These are phyloP conservation scores for Augiades crinisus DNA, from an alignment of 2,888 invertebrate genomes.

Conservation along the genomic window DNA sequence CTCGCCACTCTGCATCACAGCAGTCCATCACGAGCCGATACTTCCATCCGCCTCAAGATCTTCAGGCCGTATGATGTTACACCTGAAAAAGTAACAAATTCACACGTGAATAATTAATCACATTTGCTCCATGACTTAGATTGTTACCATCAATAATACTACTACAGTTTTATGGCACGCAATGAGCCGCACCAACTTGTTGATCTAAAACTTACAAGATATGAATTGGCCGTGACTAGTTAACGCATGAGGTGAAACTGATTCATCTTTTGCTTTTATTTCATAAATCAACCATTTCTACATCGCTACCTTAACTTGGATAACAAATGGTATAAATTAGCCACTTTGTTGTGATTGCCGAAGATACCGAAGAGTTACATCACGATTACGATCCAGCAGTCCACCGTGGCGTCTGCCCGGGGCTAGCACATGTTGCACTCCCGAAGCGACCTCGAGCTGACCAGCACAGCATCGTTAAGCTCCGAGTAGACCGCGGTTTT, in stretches of 20 bases:
- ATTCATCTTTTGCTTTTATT: too few species aligned
- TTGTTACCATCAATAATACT: too few species aligned
- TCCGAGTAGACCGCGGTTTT: constrained; percentile 94
- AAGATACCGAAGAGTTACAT: background rate
- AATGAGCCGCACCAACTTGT: too few species aligned
- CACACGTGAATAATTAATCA: background rate
- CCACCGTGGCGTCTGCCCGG: constrained; percentile 93
- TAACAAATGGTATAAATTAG: too few species aligned
- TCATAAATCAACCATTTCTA: too few species aligned
- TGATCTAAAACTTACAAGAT: too few species aligned
- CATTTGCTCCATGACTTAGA: too few species aligned
- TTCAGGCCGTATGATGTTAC: constrained; percentile 94
- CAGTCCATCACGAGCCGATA: constrained; percentile 86
- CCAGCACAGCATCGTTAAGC: constrained; percentile 96
- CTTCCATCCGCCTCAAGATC: constrained; percentile 84
- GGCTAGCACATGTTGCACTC: constrained; percentile 97
- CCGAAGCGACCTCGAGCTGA: constrained; percentile 92
- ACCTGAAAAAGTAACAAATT: constrained; percentile 69
- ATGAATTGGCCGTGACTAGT: too few species aligned
- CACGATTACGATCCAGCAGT: constrained; percentile 94
- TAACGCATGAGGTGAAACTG: too few species aligned
- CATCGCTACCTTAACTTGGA: too few species aligned
- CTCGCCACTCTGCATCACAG: constrained; percentile 94
- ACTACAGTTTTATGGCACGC: too few species aligned
- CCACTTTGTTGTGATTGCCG: background rate